phyloP scores from a whole-genome alignment of 2,113 vertebrate species.

The Athene cunicularia region DNA sequence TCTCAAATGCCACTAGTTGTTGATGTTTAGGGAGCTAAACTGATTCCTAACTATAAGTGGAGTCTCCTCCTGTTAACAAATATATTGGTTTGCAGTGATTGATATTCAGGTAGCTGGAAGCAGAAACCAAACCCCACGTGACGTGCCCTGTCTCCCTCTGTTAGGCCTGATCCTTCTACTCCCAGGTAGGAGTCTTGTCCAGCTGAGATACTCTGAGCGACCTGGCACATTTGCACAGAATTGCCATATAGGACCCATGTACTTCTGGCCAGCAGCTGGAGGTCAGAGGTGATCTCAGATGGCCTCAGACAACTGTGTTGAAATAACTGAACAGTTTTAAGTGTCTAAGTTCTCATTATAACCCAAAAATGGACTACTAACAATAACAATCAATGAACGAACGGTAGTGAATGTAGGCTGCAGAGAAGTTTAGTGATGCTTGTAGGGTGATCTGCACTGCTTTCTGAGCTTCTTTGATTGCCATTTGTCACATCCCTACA shows the following conservation, averaged over 20 bases:
- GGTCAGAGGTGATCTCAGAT: neutral
- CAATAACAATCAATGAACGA: neutral
- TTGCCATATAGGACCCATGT: neutral
- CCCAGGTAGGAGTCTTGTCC: neutral
- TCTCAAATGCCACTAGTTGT: neutral
- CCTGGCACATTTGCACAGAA: neutral
- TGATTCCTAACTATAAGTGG: neutral
- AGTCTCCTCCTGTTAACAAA: neutral
- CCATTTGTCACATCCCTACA: no score
- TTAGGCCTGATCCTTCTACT: neutral
- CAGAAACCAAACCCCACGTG: neutral
- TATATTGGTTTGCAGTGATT: neutral
- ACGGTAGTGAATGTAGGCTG: neutral
- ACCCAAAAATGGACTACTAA: neutral
- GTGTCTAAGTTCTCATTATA: neutral
- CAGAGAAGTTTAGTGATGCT: neutral
- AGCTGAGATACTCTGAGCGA: neutral
- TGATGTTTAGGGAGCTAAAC: neutral
- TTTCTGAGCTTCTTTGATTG: neutral
- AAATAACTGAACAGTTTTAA: neutral
- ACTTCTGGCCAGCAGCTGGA: neutral
- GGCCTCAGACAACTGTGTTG: neutral
- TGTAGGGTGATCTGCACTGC: neutral
- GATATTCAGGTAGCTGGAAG: neutral
- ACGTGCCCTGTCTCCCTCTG: neutral